Evolutionary conservation across 1,140 invertebrate species (phyloP), one percentile per base, ranked within the genome.

Genomic region (Dendrolimus kikuchii): DNA sequence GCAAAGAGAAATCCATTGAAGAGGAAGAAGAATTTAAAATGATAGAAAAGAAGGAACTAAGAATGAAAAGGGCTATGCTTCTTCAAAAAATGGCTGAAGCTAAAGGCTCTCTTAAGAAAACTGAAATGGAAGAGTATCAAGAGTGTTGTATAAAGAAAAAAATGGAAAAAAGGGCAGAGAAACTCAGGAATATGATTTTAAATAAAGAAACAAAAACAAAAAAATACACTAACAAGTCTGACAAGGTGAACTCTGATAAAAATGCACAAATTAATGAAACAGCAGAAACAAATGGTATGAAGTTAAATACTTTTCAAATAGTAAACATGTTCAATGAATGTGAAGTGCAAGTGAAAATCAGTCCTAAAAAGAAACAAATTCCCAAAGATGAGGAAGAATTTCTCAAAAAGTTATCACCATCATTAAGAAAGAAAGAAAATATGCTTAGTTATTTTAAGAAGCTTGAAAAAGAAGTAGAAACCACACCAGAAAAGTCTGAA

Each of bases 11-110:
- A 66, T 45, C 38, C 42, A 58, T 57, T 36, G 58, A 71, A 46
- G 57, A 68, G 40, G 39, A 44, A 53, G 64, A 72, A 55, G 40
- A 47, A 38, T 51, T 69, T 59, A 69, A 71, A 52, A 50, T 60
- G 40, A 56, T 54, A 54, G 71, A 79, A 50, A 72, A 79, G 36
- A 86, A 79, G 54, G 70, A 78, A 64, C 53, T 81, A 3, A 88
- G 88, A 53, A 74, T 71, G 6, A 88, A 88, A 66, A 84, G 90
- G 62, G 88, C 88, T 60, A 64, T 88, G 41, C 56, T 84, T 41
- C 74, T 92, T 51, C 81, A 90, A 67, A 88, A 88, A 58, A 91
- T 91, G 90, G 88, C 90, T 47, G 84, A 90, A 53, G 68, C 77
- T 44, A 91, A 90, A 66, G 90, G 89, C 4, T 84, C 86, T 5